Evolutionary conservation across 2,113 vertebrate species (phyloP).

Genomic region (Barbus barbus): DNA sequence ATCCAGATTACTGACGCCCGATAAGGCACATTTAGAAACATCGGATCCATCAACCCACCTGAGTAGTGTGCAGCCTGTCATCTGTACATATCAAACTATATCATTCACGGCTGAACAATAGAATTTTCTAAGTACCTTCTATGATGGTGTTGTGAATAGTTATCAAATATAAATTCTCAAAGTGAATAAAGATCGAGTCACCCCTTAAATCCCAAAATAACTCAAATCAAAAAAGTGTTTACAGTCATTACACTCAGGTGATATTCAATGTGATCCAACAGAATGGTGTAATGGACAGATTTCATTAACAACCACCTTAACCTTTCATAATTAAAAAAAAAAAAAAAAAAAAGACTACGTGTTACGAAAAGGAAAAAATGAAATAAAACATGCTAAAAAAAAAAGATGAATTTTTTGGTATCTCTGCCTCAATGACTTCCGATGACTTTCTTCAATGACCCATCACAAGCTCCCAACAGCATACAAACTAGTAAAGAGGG

Average conservation of each 20-base stretch:
- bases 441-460: background rate
- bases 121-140: background rate
- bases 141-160: background rate
- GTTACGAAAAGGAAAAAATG: background rate
- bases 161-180: slow-evolving; percentile 35
- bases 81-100: slow-evolving; percentile 5
- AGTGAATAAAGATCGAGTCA: background rate
- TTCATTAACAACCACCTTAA: background rate
- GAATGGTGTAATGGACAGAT: background rate
- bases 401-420: slow-evolving; percentile 32
- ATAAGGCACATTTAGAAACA: slow-evolving; percentile 33
- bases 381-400: background rate
- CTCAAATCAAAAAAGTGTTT: background rate
- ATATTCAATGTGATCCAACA: background rate
- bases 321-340: background rate
- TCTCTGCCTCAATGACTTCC: slow-evolving; percentile 18
- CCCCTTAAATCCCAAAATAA: background rate
- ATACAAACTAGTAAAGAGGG: background rate
- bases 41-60: background rate
- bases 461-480: background rate
- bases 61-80: slow-evolving; percentile 8
- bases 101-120: background rate
- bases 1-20: slow-evolving; percentile 2
- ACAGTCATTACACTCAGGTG: background rate
- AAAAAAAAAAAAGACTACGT: too few relatives aligned